Conservation (phyloP, 2,113 vertebrate genomes). For the Nannospalax galili region DNA sequence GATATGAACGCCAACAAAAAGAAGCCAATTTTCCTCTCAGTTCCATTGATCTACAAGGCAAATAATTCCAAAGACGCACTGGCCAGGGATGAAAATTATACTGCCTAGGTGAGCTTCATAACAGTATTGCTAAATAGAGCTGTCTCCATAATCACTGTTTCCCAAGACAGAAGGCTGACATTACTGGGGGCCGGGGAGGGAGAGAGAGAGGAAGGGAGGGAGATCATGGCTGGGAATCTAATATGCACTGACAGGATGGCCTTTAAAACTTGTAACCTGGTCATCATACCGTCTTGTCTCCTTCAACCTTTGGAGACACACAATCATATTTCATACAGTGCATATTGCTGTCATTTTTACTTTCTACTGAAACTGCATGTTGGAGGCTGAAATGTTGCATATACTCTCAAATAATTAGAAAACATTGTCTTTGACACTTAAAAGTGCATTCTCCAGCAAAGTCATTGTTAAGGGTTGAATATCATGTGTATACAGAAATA, state of each 20-base stretch:
- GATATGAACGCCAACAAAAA: constrained; percentile 59
- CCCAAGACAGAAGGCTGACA: background rate
- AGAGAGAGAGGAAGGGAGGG: background rate
- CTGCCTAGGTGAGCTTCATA: constrained; percentile 58
- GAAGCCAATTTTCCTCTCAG: constrained; percentile 57
- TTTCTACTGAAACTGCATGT: background rate
- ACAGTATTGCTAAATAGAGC: constrained; percentile 59
- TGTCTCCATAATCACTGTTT: constrained; percentile 37
- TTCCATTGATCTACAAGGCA: constrained; percentile 66
- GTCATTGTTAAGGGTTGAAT: background rate
- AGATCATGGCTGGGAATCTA: background rate
- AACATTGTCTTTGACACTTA: background rate
- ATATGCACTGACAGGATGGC: background rate
- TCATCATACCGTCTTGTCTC: background rate
- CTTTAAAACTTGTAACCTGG: background rate
- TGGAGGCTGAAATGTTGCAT: background rate
- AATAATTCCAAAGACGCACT: constrained; percentile 61
- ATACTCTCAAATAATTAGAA: background rate
- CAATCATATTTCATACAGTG: background rate
- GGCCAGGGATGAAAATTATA: constrained; percentile 61
- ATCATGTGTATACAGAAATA: background rate
- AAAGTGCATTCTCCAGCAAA: background rate
- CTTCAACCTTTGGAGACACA: background rate
- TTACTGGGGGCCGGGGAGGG: too few species aligned
- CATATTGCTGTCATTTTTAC: background rate